Evolutionary conservation across 2,888 invertebrate species (phyloP), one percentile per base, ranked within the genome.

Genomic region (Trichopoda pennipes): DNA sequence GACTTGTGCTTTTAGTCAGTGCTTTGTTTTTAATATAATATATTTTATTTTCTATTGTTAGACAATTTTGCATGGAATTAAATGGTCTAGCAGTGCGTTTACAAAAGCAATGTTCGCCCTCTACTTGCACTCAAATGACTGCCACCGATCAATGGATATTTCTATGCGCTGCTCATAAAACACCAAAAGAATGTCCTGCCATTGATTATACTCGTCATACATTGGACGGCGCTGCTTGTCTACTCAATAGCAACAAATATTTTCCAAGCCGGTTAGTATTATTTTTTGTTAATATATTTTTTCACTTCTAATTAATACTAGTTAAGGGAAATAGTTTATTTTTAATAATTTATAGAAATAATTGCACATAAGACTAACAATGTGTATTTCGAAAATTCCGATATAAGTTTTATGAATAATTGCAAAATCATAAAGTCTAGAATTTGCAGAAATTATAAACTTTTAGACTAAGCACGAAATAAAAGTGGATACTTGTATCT

Each of bases 81-180:
- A 99, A 99, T 92, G 99, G 98, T n/a, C 92, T 99, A 86, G 99
- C 99, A 61, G 99, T 99, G 0, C 94, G 97, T 89, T 93, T 99
- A 85, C 99, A 99, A 93, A 95, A 94, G 85, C 99, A 99, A 91
- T 99, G 99, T 91, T 96, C 97, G 89, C 98, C 99, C 49, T 97
- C 98, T 88, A 97, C 96, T 23, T 99, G 99, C 91, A 97, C 96
- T 81, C 99, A 99, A 92, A 99, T 99, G 99, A 99, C 99, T 56
- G 99, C 99, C 38, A 99, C 99, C 35, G 99, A 99, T 92, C 99
- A 99, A 90, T 99, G 99, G 99, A 99, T 99, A 91, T 99, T 99
- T 92, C 92, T 99, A 70, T 99, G 99, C 93, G 99, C 99, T 78
- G 99, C 99, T 53, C 99, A 99, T 91, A 99, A 99, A 93, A 99